Percentiles rank a stretch among this genome's conserved stretches.
Evolutionary conservation across 2,113 vertebrate genomes (phyloP).

Genomic region (Vombatus ursinus): DNA sequence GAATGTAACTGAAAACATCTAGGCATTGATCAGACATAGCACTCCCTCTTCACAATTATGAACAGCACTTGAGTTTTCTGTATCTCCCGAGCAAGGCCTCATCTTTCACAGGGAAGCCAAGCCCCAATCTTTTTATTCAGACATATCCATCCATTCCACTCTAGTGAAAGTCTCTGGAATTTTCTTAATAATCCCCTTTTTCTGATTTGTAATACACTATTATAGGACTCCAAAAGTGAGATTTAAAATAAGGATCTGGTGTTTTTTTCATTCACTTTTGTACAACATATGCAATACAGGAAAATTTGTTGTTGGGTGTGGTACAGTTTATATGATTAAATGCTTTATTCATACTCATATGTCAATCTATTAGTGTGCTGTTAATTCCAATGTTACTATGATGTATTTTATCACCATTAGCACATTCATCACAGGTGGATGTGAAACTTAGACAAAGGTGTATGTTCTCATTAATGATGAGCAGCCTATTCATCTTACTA

Average conservation of each 20-base stretch:
- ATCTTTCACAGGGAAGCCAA: conserved; percentile 57
- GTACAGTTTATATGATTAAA: conserved; percentile 88
- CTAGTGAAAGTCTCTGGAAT: conserved; percentile 59
- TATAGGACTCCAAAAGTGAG: conserved; percentile 42
- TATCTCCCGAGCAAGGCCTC: conserved; percentile 31
- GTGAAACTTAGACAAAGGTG: conserved; percentile 93
- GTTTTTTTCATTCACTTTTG: conserved; percentile 53
- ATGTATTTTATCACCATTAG: conserved; percentile 88
- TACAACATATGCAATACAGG: conserved; percentile 72
- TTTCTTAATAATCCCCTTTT: conserved; percentile 30
- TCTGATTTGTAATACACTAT: conserved; percentile 11
- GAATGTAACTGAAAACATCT: conserved; percentile 7
- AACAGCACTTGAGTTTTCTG: conserved; percentile 45
- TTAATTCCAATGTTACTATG: conserved; percentile 89
- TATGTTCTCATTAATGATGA: conserved; percentile 94
- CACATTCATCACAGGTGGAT: conserved; percentile 94
- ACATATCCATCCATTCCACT: conserved; percentile 44
- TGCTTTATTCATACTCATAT: conserved; percentile 85
- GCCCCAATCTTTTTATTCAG: conserved; percentile 66
- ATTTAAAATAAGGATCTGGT: conserved; percentile 64
- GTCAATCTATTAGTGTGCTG: conserved; percentile 90
- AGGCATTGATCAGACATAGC: not conserved
- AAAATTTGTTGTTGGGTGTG: conserved; percentile 83
- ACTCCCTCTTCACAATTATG: not conserved
- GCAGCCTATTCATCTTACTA: conserved; percentile 90